A percentile compares a stretch with the other conserved stretches of the same genome.
Conservation (phyloP, 2,888 invertebrate species). For the Kuschelorhynchus macadamiae region DNA sequence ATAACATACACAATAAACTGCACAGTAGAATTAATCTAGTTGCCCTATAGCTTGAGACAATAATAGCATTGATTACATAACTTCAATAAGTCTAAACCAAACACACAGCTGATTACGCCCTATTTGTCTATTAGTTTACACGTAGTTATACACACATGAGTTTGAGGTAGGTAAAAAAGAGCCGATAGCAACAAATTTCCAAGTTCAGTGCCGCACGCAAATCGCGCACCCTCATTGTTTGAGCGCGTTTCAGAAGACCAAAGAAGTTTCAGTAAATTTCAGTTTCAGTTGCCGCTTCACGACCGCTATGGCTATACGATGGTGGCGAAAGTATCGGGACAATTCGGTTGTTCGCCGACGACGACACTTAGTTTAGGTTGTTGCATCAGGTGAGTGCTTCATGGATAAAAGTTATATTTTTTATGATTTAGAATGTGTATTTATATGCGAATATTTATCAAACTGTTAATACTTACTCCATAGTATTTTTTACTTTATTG, state of each 20-base stretch:
- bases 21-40: too few relatives aligned
- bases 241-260: conserved; percentile 32
- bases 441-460: too few relatives aligned
- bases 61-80: too few relatives aligned
- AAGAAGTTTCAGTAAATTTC: conserved; percentile 43
- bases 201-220: conserved; percentile 24
- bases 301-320: conserved; percentile 25
- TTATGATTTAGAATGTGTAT: too few relatives aligned
- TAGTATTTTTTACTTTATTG: too few relatives aligned
- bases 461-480: too few relatives aligned
- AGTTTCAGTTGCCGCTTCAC: conserved; percentile 42
- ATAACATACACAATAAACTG: too few relatives aligned
- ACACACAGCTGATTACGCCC: too few relatives aligned
- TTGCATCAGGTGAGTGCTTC: conserved; percentile 36
- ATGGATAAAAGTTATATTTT: too few relatives aligned
- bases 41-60: too few relatives aligned
- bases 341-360: conserved; percentile 20
- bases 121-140: too few relatives aligned
- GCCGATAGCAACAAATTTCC: not conserved
- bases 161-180: conserved; percentile 21
- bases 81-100: too few relatives aligned
- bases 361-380: conserved; percentile 14
- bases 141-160: not conserved
- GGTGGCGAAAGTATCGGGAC: conserved; percentile 20
- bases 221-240: conserved; percentile 27